These are phyloP conservation scores for Emydoidea blandingii DNA, from an alignment of 2,797 vertebrate genomes.

Conservation along the genomic window DNA sequence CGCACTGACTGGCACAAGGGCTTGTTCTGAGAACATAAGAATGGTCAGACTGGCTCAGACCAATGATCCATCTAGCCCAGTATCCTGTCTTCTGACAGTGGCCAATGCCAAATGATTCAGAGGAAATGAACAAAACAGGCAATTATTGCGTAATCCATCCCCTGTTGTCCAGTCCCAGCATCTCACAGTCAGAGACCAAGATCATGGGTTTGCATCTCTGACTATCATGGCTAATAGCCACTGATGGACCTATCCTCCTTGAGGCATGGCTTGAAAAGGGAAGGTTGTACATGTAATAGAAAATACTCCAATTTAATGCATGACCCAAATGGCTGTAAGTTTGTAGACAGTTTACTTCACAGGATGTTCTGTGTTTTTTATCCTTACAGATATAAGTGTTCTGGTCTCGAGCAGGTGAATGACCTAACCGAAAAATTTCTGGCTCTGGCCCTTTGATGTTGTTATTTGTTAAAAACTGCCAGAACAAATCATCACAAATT, in stretches of 20 bases:
- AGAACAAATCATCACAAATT: conserved; percentile 63
- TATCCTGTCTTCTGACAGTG: not conserved
- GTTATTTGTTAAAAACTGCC: conserved; percentile 42
- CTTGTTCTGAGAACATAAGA: not conserved
- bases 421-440: conserved; percentile 4
- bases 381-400: conserved; percentile 16
- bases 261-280: conserved; percentile 23
- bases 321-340: conserved; percentile 4
- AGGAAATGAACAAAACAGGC: not conserved
- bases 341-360: not conserved
- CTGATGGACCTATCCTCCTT: not conserved
- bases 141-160: not conserved
- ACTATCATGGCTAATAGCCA: not conserved
- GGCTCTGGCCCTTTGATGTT: conserved; percentile 56
- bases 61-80: not conserved
- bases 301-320: conserved; percentile 29
- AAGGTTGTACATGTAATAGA: not conserved
- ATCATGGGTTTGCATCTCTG: not conserved
- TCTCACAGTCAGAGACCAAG: not conserved
- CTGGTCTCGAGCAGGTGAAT: conserved; percentile 45
- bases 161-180: not conserved
- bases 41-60: not conserved
- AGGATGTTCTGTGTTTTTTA: conserved; percentile 43
- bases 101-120: not conserved
- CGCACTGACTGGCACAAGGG: accelerated